Evolutionary conservation across 2,113 vertebrate genomes (phyloP).

Genomic region (Mohoua ochrocephala): DNA sequence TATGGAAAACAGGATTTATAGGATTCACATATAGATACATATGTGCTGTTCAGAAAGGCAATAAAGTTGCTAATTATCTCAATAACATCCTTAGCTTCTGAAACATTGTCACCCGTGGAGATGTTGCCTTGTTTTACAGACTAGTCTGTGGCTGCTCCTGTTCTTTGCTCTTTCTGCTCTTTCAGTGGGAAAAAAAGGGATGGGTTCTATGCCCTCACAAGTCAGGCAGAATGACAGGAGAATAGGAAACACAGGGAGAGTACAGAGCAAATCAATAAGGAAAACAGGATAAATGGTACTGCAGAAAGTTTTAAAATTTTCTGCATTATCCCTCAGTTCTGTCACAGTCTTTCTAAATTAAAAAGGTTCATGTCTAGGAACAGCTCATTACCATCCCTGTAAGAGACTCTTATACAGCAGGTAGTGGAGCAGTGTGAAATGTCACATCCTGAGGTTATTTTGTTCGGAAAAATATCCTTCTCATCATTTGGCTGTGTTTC

Average conservation of each 20-base stretch:
- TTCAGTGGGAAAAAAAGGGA: background rate
- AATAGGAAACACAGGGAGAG: background rate
- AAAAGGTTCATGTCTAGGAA: background rate
- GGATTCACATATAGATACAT: background rate
- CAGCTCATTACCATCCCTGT: background rate
- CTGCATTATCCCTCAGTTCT: background rate
- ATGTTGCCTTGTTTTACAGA: background rate
- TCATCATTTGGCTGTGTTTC: background rate
- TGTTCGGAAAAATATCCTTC: background rate
- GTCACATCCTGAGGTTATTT: background rate
- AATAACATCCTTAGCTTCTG: background rate
- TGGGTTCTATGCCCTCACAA: background rate
- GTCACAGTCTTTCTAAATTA: background rate
- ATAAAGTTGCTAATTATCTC: background rate
- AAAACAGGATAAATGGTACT: background rate
- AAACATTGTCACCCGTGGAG: background rate
- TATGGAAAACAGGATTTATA: background rate
- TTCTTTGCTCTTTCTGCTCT: background rate
- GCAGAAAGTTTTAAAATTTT: background rate
- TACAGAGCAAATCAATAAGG: background rate
- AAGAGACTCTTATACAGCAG: background rate
- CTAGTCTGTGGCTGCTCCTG: background rate
- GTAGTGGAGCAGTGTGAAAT: background rate
- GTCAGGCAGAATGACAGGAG: background rate
- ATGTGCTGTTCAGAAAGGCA: background rate